phyloP scores from a whole-genome alignment of 2,888 invertebrate species.

The Plagodis dolabraria region DNA sequence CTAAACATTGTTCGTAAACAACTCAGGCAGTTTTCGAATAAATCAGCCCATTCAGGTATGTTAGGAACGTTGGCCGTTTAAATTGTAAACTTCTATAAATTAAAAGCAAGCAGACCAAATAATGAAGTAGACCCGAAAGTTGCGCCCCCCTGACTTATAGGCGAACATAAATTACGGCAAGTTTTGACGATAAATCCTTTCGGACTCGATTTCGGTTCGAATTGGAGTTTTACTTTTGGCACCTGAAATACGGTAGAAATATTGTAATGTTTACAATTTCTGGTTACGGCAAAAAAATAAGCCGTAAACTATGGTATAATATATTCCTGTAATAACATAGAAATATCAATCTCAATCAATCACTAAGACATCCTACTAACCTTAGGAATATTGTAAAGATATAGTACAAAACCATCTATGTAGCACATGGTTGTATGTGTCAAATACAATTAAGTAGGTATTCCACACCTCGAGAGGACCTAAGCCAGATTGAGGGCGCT shows the following conservation, averaged over 20 bases:
- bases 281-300: too few species aligned
- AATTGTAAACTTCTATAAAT: constrained; percentile 76
- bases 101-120: constrained; percentile 75
- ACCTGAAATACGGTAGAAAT: constrained; percentile 12
- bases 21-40: constrained; percentile 27
- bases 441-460: too few species aligned
- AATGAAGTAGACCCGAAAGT: constrained; percentile 74
- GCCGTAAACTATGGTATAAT: too few species aligned
- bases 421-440: too few species aligned
- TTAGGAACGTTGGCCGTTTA: constrained; percentile 40
- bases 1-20: constrained; percentile 30
- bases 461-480: too few species aligned
- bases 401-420: too few species aligned
- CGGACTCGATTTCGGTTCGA: constrained; percentile 31
- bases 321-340: too few species aligned
- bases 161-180: constrained; percentile 76
- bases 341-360: too few species aligned
- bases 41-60: constrained; percentile 37
- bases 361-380: too few species aligned
- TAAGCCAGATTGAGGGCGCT: too few species aligned
- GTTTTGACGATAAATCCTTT: constrained; percentile 74
- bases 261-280: neutral
- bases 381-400: too few species aligned
- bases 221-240: constrained; percentile 21
- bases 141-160: constrained; percentile 73